Evolutionary conservation across 53 echinoderm and acorn worm species (phyloP).

Genomic region (Astropecten irregularis): DNA sequence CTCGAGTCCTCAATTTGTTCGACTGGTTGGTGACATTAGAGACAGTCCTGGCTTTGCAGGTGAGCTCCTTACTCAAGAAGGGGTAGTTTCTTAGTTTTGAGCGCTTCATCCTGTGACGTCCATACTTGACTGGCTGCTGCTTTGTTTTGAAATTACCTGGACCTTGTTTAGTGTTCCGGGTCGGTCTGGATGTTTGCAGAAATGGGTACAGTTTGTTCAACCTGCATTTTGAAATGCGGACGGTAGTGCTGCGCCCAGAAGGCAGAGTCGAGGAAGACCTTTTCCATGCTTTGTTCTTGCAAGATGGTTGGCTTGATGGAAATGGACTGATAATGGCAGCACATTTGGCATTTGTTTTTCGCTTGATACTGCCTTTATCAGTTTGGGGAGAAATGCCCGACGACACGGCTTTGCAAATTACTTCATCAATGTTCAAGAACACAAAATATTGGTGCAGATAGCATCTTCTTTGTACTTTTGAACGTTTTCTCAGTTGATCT

Average conservation of each 20-base stretch:
- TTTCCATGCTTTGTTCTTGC: background rate
- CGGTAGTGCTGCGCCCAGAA: background rate
- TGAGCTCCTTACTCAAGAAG: background rate
- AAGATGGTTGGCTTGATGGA: background rate
- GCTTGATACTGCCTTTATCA: background rate
- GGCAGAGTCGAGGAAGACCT: background rate
- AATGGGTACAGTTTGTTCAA: constrained; percentile 14
- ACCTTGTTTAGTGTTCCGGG: background rate
- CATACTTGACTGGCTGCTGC: background rate
- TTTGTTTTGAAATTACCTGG: background rate
- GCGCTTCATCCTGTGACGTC: too few species aligned
- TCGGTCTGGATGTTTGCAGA: background rate
- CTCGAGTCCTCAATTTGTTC: background rate
- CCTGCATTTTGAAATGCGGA: background rate
- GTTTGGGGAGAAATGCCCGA: background rate
- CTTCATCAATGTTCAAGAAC: background rate
- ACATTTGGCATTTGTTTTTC: background rate
- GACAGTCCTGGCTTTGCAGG: background rate
- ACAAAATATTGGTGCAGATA: background rate
- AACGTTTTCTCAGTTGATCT: background rate
- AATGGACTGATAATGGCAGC: constrained; percentile 11
- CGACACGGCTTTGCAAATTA: background rate
- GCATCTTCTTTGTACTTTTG: background rate
- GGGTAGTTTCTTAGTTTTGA: background rate
- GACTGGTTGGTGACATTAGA: background rate